Evolutionary conservation across 2,113 vertebrate genomes (phyloP).

Genomic region (Brachyhypopomus gauderio): DNA sequence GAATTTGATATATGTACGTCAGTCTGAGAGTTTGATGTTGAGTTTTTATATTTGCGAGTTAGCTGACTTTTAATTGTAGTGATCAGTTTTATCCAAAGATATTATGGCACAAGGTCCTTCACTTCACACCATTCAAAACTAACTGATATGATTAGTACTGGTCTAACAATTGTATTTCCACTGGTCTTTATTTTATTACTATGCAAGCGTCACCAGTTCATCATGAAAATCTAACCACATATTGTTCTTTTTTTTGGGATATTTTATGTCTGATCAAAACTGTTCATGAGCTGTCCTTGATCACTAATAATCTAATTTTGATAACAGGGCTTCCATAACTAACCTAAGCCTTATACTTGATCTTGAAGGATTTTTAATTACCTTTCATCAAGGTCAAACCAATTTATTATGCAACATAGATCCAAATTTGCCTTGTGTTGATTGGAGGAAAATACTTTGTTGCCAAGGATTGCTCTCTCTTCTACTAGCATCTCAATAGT

Average conservation of each 20-base stretch:
- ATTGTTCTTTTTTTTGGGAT: constrained; percentile 54
- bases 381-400: constrained; percentile 30
- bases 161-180: constrained; percentile 37
- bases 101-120: constrained; percentile 45
- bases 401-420: constrained; percentile 37
- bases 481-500: constrained; percentile 3
- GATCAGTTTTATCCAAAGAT: constrained; percentile 54
- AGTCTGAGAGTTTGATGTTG: constrained; percentile 23
- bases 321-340: constrained; percentile 47
- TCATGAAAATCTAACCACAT: constrained; percentile 35
- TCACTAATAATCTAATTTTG: constrained; percentile 42
- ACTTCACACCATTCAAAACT: neutral
- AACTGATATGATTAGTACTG: constrained; percentile 10
- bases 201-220: constrained; percentile 72
- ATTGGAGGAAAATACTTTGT: neutral
- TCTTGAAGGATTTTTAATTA: constrained; percentile 32
- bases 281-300: constrained; percentile 38
- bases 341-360: constrained; percentile 53
- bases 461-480: constrained; percentile 1
- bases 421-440: constrained; percentile 30
- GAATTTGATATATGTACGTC: constrained; percentile 53
- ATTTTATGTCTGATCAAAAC: constrained; percentile 43
- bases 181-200: constrained; percentile 71
- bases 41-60: constrained; percentile 36
- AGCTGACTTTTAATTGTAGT: constrained; percentile 45